Base-by-base conservation (phyloP, 92 coral and sea anemone genomes). In the Parazoanthus atlanticus region DNA sequence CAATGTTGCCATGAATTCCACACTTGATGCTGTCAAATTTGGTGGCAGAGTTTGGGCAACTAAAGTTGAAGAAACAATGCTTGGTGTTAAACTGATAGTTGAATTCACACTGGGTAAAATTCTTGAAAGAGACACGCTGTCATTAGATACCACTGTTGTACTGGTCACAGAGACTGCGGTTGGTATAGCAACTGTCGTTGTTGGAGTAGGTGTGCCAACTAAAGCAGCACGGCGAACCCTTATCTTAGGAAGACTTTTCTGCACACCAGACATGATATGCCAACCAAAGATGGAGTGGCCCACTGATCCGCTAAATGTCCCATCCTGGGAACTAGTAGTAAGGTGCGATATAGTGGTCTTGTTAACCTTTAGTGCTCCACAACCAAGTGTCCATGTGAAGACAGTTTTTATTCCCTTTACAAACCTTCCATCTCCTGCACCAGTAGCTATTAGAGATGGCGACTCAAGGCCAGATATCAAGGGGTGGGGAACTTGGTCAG, bases 201-300 rank as follows among this genome's bases (percentile, higher is more conserved):
- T 86, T 6, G 96, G 99, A 3, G 99, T 96, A 15, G 98, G 96
- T 40, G 96, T 96, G 40, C 90, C 92, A 66, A 81, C 88, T 11
- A 91, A 73, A n/a, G 88, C 79, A 8, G 89, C 85, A 40, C 95
- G 90, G 12, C 96, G 91, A 28, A 89, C 92, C 73, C 94, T 92
- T 49, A 82, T 96, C 74, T 79, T 94, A 25, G 88, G 89, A 74
- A 73, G 34, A 65, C 69, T 85, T 78, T 87, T 95, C 76, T 96
- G 98, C 23, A 92, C 86, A 36, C 99, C 98, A 72, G 98, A 94
- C 41, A 94, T 90, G 30, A 95, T 87, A 88, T 95, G 98, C 99
- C 99, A 95, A 9, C 99, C 97, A 41, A 95, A 91, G 17, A 96
- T 93, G 49, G 96, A 94, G 77, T 78, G 84, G 8, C 98, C 96